Conservation (phyloP, 2,888 invertebrate genomes). For the Serrognathus titanus region DNA sequence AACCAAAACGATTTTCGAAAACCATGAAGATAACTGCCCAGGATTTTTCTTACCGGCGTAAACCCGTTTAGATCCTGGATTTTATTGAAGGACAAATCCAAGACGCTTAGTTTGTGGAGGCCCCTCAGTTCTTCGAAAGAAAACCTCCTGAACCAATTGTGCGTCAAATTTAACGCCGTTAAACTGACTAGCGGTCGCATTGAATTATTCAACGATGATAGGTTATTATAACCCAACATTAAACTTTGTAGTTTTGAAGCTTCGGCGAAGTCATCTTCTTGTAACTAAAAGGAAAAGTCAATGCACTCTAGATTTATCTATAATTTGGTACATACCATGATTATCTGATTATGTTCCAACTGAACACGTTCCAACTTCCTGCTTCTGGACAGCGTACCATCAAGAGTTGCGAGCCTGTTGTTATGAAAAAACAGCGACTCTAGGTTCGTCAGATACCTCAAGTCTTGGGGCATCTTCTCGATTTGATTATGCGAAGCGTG, state of each 20-base stretch:
- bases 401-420: constrained; percentile 68
- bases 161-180: constrained; percentile 69
- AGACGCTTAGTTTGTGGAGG: constrained; percentile 63
- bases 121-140: constrained; percentile 77
- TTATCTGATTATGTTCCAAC: constrained; percentile 71
- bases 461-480: constrained; percentile 66
- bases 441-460: constrained; percentile 65
- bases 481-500: constrained; percentile 73
- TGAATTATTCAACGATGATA: constrained; percentile 70
- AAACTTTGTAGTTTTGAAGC: constrained; percentile 66
- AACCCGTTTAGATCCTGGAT: constrained; percentile 65
- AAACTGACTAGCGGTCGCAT: constrained; percentile 66
- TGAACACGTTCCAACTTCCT: constrained; percentile 63
- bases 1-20: constrained; percentile 26
- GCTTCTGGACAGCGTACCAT: constrained; percentile 69
- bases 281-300: constrained; percentile 51
- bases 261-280: constrained; percentile 73
- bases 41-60: constrained; percentile 54
- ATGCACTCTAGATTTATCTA: not conserved
- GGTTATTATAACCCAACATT: constrained; percentile 69
- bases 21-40: too few species aligned
- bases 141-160: constrained; percentile 72
- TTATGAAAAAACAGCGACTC: constrained; percentile 70
- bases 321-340: constrained; percentile 56
- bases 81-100: constrained; percentile 75